A percentile compares a stretch with the other conserved stretches of the same genome.
Evolutionary conservation across 1,140 invertebrate genomes (phyloP).

Genomic region (Agrypnia vestita): DNA sequence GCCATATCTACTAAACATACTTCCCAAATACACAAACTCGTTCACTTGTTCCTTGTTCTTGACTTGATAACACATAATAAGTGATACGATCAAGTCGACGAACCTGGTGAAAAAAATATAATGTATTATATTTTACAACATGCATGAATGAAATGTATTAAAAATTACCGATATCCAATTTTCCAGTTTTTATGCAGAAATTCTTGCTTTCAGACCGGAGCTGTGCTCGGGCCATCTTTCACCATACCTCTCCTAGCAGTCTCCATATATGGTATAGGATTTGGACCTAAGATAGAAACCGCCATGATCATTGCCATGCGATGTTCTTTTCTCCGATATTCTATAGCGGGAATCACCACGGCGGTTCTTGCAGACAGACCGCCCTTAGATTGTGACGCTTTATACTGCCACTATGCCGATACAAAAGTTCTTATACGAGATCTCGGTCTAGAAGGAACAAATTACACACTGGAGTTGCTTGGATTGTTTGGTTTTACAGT

Average conservation of each 20-base stretch:
- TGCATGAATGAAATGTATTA: neutral
- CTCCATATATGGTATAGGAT: constrained; percentile 78
- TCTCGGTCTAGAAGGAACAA: constrained; percentile 68
- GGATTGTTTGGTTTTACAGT: constrained; percentile 69
- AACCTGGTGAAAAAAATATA: too few relatives aligned
- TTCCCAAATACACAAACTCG: too few relatives aligned
- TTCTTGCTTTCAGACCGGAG: constrained; percentile 75
- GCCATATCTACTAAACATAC: too few relatives aligned
- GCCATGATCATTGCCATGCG: constrained; percentile 75
- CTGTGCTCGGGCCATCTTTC: constrained; percentile 74
- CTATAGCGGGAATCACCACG: constrained; percentile 71
- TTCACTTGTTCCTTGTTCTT: too few relatives aligned
- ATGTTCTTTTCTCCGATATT: constrained; percentile 75
- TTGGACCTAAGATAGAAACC: constrained; percentile 74
- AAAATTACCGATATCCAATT: neutral
- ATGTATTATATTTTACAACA: neutral
- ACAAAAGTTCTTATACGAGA: constrained; percentile 72
- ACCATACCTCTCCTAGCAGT: constrained; percentile 76
- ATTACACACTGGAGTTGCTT: constrained; percentile 66
- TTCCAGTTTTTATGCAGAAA: too few relatives aligned
- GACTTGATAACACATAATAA: too few relatives aligned
- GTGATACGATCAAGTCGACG: too few relatives aligned
- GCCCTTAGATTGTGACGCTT: constrained; percentile 70
- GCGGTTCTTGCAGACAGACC: constrained; percentile 67
- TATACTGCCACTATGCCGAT: constrained; percentile 77